Percentiles rank a stretch among this genome's conserved stretches.
phyloP scores from a whole-genome alignment of 2,797 vertebrate genomes.

The Smutsia gigantea region DNA sequence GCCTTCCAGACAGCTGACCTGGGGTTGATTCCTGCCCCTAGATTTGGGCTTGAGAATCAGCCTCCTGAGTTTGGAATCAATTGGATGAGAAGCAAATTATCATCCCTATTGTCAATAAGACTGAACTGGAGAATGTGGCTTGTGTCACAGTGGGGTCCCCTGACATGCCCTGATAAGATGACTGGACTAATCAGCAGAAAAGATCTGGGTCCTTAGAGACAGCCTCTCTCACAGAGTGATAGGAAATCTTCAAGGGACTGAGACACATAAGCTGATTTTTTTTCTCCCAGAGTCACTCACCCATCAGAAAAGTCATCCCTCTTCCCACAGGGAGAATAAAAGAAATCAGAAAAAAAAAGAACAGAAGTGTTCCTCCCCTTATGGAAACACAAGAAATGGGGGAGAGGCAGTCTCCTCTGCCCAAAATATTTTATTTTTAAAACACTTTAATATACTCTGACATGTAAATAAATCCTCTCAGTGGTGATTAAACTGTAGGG shows the following conservation, averaged over 20 bases:
- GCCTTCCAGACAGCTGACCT: background rate
- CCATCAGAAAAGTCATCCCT: background rate
- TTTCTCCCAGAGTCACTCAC: background rate
- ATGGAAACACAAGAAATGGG: background rate
- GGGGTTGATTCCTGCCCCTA: background rate
- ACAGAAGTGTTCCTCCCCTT: background rate
- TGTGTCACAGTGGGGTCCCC: background rate
- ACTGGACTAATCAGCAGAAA: background rate
- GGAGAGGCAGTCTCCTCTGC: background rate
- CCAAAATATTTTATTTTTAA: background rate
- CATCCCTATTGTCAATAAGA: background rate
- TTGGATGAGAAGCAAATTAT: background rate
- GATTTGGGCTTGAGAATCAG: background rate
- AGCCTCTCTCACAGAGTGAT: background rate
- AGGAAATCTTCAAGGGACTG: background rate
- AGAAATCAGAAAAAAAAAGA: background rate
- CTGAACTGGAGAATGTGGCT: background rate
- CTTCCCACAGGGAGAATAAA: background rate
- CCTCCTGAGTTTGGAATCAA: background rate
- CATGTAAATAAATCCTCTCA: background rate
- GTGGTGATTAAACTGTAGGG: background rate
- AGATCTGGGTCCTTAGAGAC: background rate
- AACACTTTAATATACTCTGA: background rate
- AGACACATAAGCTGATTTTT: background rate
- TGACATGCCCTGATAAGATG: background rate